Conservation (phyloP, 2,797 vertebrate genomes). For the Pelodytes ibericus region DNA sequence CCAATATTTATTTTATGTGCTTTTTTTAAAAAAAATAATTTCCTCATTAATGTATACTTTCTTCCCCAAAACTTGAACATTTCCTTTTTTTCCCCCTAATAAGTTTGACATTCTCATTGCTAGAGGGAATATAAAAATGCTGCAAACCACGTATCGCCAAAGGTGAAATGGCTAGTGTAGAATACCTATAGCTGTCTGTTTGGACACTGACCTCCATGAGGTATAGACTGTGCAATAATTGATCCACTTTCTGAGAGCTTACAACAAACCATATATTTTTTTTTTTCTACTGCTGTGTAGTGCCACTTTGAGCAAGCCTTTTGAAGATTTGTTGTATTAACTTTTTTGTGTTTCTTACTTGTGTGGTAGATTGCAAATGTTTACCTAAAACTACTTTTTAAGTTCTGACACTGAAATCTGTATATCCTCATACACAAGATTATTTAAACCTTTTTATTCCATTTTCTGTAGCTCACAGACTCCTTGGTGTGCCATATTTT, state of each 20-base stretch:
- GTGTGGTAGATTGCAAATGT: slow-evolving; percentile 65
- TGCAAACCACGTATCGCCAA: slow-evolving; percentile 6
- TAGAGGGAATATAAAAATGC: slow-evolving; percentile 24
- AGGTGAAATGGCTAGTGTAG: slow-evolving; percentile 21
- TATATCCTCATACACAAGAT: slow-evolving; percentile 66
- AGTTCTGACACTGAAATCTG: slow-evolving; percentile 79
- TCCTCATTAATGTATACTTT: slow-evolving; percentile 61
- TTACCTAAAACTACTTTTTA: slow-evolving; percentile 73
- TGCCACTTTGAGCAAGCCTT: slow-evolving; percentile 70
- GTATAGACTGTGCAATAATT: slow-evolving; percentile 87
- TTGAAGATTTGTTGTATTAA: slow-evolving; percentile 66
- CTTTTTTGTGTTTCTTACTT: slow-evolving; percentile 57
- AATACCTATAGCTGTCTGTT: slow-evolving; percentile 19
- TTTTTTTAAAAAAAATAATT: too few species aligned
- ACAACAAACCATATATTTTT: slow-evolving; percentile 69
- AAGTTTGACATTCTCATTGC: slow-evolving; percentile 62
- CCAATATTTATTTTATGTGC: slow-evolving; percentile 76
- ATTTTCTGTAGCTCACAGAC: slow-evolving; percentile 57
- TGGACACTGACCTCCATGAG: slow-evolving; percentile 84
- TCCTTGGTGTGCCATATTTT: slow-evolving; percentile 68
- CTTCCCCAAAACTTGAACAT: slow-evolving; percentile 76
- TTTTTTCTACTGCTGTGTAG: slow-evolving; percentile 73
- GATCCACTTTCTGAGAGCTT: slow-evolving; percentile 79
- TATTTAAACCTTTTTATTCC: slow-evolving; percentile 63
- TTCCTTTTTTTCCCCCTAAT: slow-evolving; percentile 54